Evolutionary conservation across 1,140 invertebrate genomes (phyloP).

Genomic region (Aphidius gifuensis): DNA sequence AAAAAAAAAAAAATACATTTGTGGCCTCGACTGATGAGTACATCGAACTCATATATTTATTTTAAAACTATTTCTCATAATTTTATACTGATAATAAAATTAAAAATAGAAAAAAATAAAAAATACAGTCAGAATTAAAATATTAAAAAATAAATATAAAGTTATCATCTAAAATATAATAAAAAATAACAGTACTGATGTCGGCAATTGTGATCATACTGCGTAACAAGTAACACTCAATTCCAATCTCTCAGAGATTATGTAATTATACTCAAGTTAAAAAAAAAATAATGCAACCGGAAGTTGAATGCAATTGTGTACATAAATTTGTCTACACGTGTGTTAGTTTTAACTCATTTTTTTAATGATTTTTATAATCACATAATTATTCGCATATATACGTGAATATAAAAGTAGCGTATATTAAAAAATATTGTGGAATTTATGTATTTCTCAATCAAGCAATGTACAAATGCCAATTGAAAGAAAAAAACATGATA

Average conservation of each 20-base stretch:
- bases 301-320: conserved; percentile 22
- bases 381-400: no score
- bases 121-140: no score
- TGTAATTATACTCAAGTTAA: conserved; percentile 29
- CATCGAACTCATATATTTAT: no score
- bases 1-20: no score
- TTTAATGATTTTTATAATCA: no score
- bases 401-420: neutral
- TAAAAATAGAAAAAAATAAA: no score
- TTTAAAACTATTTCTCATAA: no score
- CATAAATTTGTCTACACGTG: neutral
- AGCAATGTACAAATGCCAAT: no score
- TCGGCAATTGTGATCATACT: conserved; percentile 33
- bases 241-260: conserved; percentile 13
- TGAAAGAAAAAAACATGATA: no score
- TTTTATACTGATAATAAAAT: no score
- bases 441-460: neutral
- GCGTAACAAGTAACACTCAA: conserved; percentile 29
- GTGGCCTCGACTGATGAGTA: no score
- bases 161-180: neutral
- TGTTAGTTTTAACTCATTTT: neutral
- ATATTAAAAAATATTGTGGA: neutral
- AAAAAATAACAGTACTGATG: conserved; percentile 22
- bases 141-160: no score
- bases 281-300: conserved; percentile 23